phyloP scores from a whole-genome alignment of 2,797 vertebrate genomes.

The Euphonia xanthogaster region DNA sequence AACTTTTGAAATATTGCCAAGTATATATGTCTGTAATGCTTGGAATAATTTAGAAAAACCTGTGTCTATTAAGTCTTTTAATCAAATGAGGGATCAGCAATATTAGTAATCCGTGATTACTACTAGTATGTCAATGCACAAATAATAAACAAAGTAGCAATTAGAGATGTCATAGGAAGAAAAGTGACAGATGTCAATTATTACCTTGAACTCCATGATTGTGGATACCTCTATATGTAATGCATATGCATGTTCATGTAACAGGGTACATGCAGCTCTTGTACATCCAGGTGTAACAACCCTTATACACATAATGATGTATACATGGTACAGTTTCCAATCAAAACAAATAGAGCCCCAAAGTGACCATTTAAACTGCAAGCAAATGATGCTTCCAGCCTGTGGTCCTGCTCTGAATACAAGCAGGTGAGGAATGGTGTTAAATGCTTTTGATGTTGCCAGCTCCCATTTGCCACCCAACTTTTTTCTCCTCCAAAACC shows the following conservation, averaged over 20 bases:
- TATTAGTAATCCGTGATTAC: not conserved
- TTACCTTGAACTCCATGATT: not conserved
- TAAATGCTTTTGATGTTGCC: constrained; percentile 90
- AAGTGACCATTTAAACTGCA: constrained; percentile 2
- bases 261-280: not conserved
- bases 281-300: not conserved
- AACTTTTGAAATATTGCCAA: not conserved
- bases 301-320: not conserved
- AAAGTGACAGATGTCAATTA: not conserved
- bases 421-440: constrained; percentile 88
- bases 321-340: not conserved
- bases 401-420: constrained; percentile 77
- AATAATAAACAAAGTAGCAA: not conserved
- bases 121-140: not conserved
- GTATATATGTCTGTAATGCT: not conserved
- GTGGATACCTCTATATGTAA: not conserved
- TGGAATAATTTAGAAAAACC: not conserved
- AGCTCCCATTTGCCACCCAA: constrained; percentile 91
- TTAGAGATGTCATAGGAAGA: not conserved
- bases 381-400: constrained; percentile 53
- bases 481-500: constrained; percentile 89
- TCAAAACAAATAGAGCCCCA: not conserved
- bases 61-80: not conserved
- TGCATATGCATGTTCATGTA: not conserved
- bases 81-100: not conserved